Evolutionary conservation across 2,888 invertebrate genomes (phyloP), one percentile per base, ranked within the genome.

Genomic region (Lasioglossum oenotherae): DNA sequence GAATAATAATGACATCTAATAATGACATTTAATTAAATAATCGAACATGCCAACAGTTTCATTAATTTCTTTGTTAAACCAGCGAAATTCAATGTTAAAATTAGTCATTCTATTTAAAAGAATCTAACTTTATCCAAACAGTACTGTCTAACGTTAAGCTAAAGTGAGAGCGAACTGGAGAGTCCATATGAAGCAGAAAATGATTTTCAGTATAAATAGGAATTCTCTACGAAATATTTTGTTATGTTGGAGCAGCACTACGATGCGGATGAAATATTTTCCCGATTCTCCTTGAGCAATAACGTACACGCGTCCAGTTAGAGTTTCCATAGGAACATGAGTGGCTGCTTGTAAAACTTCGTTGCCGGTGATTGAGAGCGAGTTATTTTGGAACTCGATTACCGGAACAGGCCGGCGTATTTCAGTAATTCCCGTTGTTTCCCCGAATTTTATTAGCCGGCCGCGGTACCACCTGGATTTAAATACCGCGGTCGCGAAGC

Each of bases 341-440:
- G n/a, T 12, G n/a, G 23, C 31, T 35, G 75, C n/a, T 82, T 86
- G 64, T 81, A 78, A 86, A 87, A 86, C 86, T 86, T 80, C 60
- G 60, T 69, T 75, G 64, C 38, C 31, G 69, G 46, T 75, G 74
- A 49, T 82, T 46, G 78, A 81, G 60, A 81, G 60, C 64, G 60
- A 81, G 60, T 53, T 69, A 72, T 60, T 83, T 74, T n/a, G 31
- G 44, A 80, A 86, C 73, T 64, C 78, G 78, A 83, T 83, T 87
- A 86, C 75, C 53, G 46, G 74, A 79, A 85, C 44, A 19, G 8
- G 5, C 38, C 4, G 10, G 8, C 78, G 80, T 72, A 74, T 80
- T 79, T 60, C 67, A 35, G 46, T 35, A 49, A 80, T 80, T 80
- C 67, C 16, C 74, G 49, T 82, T 57, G 82, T 73, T 49, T 49